phyloP scores from a whole-genome alignment of 2,797 vertebrate genomes.

The Luscinia megarhynchos region DNA sequence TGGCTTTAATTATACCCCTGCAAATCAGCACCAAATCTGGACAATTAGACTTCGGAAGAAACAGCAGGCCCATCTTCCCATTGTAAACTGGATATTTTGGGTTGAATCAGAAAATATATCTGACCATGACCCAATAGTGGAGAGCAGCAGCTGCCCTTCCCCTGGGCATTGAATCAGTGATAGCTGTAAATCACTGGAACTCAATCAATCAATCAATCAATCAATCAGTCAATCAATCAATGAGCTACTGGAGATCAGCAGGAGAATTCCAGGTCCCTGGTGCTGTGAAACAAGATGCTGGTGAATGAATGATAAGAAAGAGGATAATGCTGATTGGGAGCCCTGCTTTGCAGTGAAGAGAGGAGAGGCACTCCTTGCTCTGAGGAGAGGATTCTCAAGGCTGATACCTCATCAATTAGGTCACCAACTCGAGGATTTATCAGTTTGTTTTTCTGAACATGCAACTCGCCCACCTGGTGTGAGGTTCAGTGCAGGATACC shows the following conservation, averaged over 20 bases:
- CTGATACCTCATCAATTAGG: rapidly evolving
- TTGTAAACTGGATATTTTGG: neutral
- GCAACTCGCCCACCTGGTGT: neutral
- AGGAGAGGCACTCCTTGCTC: neutral
- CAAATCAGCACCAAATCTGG: neutral
- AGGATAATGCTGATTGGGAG: neutral
- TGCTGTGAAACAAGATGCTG: neutral
- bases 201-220: neutral
- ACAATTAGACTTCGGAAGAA: neutral
- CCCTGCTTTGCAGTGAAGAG: rapidly evolving
- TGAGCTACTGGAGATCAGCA: neutral
- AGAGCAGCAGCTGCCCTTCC: neutral
- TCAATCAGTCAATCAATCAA: neutral
- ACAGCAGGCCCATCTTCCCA: neutral
- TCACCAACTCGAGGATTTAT: neutral
- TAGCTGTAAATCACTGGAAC: neutral
- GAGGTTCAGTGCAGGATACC: neutral
- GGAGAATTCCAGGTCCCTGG: neutral
- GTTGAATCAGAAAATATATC: neutral
- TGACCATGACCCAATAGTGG: neutral
- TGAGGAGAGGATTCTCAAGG: neutral
- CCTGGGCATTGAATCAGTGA: neutral
- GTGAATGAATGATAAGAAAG: neutral
- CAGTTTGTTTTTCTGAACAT: neutral
- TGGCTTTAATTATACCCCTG: neutral